Evolutionary conservation across 1,140 invertebrate species (phyloP).

Genomic region (Periplaneta americana): DNA sequence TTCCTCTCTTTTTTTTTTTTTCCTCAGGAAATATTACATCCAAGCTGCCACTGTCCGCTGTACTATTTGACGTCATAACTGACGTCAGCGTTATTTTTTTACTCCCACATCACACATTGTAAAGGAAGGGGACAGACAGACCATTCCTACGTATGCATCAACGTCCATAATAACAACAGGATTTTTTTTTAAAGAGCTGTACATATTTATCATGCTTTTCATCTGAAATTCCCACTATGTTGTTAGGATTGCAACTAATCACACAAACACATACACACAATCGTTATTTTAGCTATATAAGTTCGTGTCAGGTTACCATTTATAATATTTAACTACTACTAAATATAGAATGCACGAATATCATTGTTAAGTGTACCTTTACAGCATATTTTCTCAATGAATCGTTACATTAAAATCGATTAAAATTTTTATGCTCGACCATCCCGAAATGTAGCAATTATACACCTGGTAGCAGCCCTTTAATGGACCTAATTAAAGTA

Average conservation of each 20-base stretch:
- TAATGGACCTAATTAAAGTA: too few species aligned
- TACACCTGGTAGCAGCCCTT: too few species aligned
- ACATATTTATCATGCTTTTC: background rate
- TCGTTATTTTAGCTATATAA: too few species aligned
- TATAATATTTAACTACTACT: background rate
- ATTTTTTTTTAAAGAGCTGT: background rate
- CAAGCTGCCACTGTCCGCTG: background rate
- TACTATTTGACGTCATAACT: background rate
- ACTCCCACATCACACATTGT: background rate
- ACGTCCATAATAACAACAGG: background rate
- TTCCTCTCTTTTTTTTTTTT: background rate
- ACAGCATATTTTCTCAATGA: too few species aligned
- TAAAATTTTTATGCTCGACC: too few species aligned
- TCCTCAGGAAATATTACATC: background rate
- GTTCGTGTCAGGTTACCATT: background rate
- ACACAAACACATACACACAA: background rate
- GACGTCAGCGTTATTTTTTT: background rate
- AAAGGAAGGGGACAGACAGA: background rate
- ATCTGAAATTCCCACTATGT: background rate
- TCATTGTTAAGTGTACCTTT: too few species aligned
- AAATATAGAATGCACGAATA: too few species aligned
- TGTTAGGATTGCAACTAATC: background rate
- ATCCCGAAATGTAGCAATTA: too few species aligned
- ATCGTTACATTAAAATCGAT: too few species aligned
- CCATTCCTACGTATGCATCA: background rate